Conservation (phyloP, 1,140 invertebrate species). For the Trigoniulus corallinus region DNA sequence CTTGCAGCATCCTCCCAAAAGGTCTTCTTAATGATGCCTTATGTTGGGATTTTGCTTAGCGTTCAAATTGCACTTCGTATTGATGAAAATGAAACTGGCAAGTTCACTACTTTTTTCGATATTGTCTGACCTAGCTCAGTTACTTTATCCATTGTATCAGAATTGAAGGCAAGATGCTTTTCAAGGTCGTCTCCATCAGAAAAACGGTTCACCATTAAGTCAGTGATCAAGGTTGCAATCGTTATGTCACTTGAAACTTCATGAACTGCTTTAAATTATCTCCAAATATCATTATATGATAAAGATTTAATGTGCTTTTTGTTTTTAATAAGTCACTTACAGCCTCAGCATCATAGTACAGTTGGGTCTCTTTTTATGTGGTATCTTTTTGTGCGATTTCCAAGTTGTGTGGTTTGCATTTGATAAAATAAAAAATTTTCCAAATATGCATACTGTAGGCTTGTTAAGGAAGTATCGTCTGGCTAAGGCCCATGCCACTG, state of each 20-base stretch:
- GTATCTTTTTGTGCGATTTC: too few relatives aligned
- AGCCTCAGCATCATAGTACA: background rate
- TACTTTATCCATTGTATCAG: background rate
- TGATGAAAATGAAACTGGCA: background rate
- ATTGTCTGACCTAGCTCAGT: background rate
- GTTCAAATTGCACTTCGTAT: background rate
- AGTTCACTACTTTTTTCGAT: background rate
- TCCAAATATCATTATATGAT: conserved; percentile 2
- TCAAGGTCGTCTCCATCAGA: background rate
- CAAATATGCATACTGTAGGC: too few relatives aligned
- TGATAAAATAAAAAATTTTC: too few relatives aligned
- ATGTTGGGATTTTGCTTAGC: background rate
- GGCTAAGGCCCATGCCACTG: too few relatives aligned
- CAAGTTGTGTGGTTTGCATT: too few relatives aligned
- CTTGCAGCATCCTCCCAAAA: background rate
- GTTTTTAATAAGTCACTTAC: background rate
- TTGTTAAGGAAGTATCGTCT: too few relatives aligned
- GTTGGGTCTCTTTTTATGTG: too few relatives aligned
- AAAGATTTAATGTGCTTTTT: background rate
- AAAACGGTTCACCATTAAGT: background rate
- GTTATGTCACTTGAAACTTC: background rate
- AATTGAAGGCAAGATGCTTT: conserved; percentile 1
- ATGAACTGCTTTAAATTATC: background rate
- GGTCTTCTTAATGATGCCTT: background rate
- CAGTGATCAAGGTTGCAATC: background rate